Evolutionary conservation across 2,888 invertebrate genomes (phyloP).

Genomic region (Helicoverpa assulta): DNA sequence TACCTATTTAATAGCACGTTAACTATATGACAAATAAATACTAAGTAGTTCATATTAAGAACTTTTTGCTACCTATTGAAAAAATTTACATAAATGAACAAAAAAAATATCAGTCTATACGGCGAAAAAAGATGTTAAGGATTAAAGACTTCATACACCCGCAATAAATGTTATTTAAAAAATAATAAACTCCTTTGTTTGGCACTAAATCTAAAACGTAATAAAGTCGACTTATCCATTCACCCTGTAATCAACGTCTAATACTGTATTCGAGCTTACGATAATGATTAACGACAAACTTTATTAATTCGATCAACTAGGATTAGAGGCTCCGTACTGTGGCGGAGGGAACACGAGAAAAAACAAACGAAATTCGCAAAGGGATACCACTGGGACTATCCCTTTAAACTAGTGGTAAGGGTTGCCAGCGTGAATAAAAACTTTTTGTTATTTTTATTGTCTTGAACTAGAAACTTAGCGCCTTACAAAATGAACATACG

Average conservation of each 20-base stretch:
- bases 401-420: conserved; percentile 61
- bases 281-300: conserved; percentile 89
- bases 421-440: conserved; percentile 29
- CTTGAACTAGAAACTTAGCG: conserved; percentile 7
- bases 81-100: no score
- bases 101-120: no score
- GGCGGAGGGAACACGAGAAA: conserved; percentile 81
- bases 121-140: not conserved
- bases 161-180: conserved; percentile 57
- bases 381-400: conserved; percentile 75
- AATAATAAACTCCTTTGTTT: conserved; percentile 64
- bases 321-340: conserved; percentile 81
- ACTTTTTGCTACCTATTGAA: no score
- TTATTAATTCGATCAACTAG: conserved; percentile 88
- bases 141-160: conserved; percentile 15
- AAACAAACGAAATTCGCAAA: conserved; percentile 86
- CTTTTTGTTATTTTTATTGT: no score
- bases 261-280: conserved; percentile 87
- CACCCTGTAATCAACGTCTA: conserved; percentile 88
- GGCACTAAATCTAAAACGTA: conserved; percentile 75
- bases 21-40: no score
- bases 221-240: conserved; percentile 81
- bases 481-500: conserved; percentile 21
- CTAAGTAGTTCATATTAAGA: no score
- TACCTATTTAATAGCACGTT: not conserved